These are phyloP conservation scores for Hucho hucho DNA, from an alignment of 2,113 vertebrate species.

Conservation along the genomic window DNA sequence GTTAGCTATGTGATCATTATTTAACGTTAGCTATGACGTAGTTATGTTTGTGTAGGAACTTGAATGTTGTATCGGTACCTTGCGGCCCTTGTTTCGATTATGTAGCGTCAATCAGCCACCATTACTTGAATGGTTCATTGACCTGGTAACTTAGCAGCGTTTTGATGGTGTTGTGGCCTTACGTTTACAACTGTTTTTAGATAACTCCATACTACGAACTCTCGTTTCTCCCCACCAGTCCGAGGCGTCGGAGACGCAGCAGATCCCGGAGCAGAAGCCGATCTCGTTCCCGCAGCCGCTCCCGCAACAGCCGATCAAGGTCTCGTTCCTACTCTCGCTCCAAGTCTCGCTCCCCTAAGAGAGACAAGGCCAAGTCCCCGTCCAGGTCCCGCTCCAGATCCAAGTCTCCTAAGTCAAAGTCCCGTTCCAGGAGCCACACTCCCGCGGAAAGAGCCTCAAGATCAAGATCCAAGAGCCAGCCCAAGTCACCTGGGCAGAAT, in stretches of 20 bases:
- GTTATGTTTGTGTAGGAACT: background rate
- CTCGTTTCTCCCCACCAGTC: slow-evolving; percentile 50
- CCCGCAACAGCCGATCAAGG: slow-evolving; percentile 80
- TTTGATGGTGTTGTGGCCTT: background rate
- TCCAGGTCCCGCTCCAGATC: slow-evolving; percentile 84
- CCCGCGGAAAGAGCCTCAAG: slow-evolving; percentile 79
- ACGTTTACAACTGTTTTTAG: background rate
- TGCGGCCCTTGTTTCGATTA: background rate
- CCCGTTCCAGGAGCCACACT: slow-evolving; percentile 73
- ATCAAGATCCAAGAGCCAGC: slow-evolving; percentile 86
- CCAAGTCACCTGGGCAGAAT: slow-evolving; percentile 85
- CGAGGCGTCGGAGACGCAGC: slow-evolving; percentile 70
- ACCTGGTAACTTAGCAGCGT: background rate
- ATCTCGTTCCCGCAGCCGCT: slow-evolving; percentile 80
- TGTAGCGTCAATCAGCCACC: background rate
- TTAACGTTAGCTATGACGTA: background rate
- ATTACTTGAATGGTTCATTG: background rate
- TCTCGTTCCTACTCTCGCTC: slow-evolving; percentile 85
- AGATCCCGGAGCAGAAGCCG: slow-evolving; percentile 82
- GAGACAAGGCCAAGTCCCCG: slow-evolving; percentile 82
- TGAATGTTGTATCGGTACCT: background rate
- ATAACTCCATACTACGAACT: slow-evolving; percentile 39
- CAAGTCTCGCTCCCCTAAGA: slow-evolving; percentile 82
- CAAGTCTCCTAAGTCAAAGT: slow-evolving; percentile 72
- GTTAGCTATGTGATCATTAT: background rate